Base-by-base conservation (phyloP, 2,797 vertebrate species). In the Trachurus trachurus region DNA sequence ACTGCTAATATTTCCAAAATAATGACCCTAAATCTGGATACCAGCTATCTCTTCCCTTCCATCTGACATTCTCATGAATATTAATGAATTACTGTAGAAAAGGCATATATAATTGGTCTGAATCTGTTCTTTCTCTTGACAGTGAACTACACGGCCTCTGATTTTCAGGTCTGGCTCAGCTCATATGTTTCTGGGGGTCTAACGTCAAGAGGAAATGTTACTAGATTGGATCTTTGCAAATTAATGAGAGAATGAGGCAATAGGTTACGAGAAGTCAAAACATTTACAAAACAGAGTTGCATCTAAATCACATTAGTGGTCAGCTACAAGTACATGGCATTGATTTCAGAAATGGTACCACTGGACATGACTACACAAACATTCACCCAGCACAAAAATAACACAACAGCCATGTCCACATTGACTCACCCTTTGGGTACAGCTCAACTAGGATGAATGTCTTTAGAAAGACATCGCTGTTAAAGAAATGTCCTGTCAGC, bases 1-100 rank as follows among this genome's bases (percentile, higher is more conserved):
- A 78, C 50, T 58, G 34, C 47, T 49, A 57, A 82, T 81, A 72
- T 90, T 83, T 87, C 39, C 57, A 57, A 81, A 82, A 67, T 86
- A 58, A 83, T 78, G 52, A 78, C 66, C 40, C 34, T 56, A 76
- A 83, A 85, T 74, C 69, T 65, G 63, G 61, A 82, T 56, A 56
- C 22, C 74, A 82, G 70, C 64, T 65, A 29, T 58, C 66, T 67
- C 57, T 45, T 66, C 47, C 71, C 21, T 9, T 59, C 73, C 67
- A 65, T 62, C 66, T 86, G 71, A 73, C 71, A 71, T 65, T 61
- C 44, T 80, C 49, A 84, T 82, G 42, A 54, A 80, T 88, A 80
- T 87, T 52, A 56, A 79, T 78, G 69, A 76, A 42, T 71, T 9
- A 60, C 67, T 77, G n/a, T 10, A 17, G 60, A 26, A 78, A 63